Evolutionary conservation across 2,888 invertebrate genomes (phyloP).

Genomic region (Pterostichus niger): DNA sequence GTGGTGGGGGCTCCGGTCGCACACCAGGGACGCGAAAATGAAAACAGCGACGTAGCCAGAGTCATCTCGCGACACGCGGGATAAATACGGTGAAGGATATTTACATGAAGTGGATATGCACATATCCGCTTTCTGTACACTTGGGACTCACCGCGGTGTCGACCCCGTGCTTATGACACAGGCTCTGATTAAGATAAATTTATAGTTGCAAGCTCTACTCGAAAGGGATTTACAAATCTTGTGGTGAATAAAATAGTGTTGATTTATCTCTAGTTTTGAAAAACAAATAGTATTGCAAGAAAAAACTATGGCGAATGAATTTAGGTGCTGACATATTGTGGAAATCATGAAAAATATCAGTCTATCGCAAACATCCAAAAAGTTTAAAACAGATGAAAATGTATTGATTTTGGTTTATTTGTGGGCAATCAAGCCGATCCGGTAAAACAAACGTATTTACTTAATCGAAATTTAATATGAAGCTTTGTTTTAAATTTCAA

Average conservation of each 20-base stretch:
- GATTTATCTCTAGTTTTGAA: slow-evolving; percentile 22
- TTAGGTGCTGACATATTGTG: too few relatives aligned
- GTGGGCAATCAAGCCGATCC: too few relatives aligned
- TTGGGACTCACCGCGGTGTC: not conserved
- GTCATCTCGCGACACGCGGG: slow-evolving; percentile 40
- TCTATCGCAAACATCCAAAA: too few relatives aligned
- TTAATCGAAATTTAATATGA: too few relatives aligned
- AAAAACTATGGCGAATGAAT: too few relatives aligned
- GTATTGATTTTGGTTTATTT: too few relatives aligned
- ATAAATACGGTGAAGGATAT: slow-evolving; percentile 50
- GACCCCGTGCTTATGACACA: slow-evolving; percentile 34
- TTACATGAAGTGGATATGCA: slow-evolving; percentile 52
- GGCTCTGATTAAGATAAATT: slow-evolving; percentile 53
- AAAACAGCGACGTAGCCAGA: slow-evolving; percentile 51
- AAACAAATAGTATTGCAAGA: too few relatives aligned
- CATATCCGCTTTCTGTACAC: slow-evolving; percentile 21
- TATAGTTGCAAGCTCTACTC: slow-evolving; percentile 4
- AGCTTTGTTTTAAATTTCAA: too few relatives aligned
- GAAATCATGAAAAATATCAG: too few relatives aligned
- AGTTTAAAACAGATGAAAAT: too few relatives aligned
- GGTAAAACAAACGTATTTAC: too few relatives aligned
- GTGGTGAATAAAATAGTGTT: slow-evolving; percentile 4
- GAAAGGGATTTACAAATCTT: slow-evolving; percentile 36
- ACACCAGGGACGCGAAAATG: slow-evolving; percentile 46
- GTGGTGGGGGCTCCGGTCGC: slow-evolving; percentile 3